Base-by-base conservation (phyloP, 2,797 vertebrate genomes). In the Tapera naevia region DNA sequence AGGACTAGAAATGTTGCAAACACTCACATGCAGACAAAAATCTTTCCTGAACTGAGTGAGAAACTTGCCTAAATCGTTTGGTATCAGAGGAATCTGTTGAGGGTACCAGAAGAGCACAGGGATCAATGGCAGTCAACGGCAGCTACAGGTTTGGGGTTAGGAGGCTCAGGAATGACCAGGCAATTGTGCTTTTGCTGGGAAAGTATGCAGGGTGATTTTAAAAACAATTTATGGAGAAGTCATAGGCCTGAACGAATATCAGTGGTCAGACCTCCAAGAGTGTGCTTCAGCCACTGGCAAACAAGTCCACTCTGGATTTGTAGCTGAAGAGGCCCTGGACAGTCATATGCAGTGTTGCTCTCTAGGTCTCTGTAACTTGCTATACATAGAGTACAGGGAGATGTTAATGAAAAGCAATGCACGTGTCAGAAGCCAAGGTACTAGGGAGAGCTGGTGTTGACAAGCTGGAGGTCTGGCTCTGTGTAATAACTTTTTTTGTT, bases 291-390 rank as follows among this genome's bases (percentile, higher is more conserved):
- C 13, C 21, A 27, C 9, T 2, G 3, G 67, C 14, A 25, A n/a
- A 62, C 27, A 7, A 2, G 1, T 5, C 33, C 11, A 17, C 8
- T 53, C 0, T 19, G 0, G 16, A 9, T 5, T 81, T 53, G 32
- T 54, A 30, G 5, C 21, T 60, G 45, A 30, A 70, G 10, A 3
- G 13, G 1, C 41, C 8, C 28, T 54, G 54, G 33, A 11, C 22
- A 14, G 23, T 11, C 25, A 25, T 56, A 32, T 33, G 13, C 4
- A 13, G 45, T 5, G 10, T 25, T 19, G 32, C 4, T 17, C 28
- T 27, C 17, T 41, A 35, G 6, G 13, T 60, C 39, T 60, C 46
- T 17, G 16, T 3, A 45, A 4, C 5, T 54, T 50, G 14, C 25
- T 64, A 0, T 18, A 21, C 5, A 24, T 9, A 45, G 2, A 58